phyloP scores from a whole-genome alignment of 1,140 invertebrate genomes.

The Drosophila ironensis region DNA sequence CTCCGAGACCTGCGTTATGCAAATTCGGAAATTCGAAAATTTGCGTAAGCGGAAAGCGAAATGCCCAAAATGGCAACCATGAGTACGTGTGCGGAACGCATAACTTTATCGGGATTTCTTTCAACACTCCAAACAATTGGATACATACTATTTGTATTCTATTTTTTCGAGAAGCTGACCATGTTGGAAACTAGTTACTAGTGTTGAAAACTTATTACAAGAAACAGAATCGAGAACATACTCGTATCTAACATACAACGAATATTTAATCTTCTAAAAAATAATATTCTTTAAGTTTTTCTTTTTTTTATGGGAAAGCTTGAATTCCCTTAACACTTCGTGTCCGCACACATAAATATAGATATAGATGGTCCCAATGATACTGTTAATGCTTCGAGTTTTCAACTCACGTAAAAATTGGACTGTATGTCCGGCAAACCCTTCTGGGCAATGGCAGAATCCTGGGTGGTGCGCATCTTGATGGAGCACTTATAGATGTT shows the following conservation, averaged over 20 bases:
- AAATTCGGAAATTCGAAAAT: constrained; percentile 31
- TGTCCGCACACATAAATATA: no score
- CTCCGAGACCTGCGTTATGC: constrained; percentile 82
- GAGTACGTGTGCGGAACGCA: constrained; percentile 26
- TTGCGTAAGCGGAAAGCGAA: constrained; percentile 36
- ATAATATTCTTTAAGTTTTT: neutral
- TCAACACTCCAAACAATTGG: constrained; percentile 1
- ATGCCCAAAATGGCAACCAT: constrained; percentile 20
- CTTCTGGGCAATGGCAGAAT: constrained; percentile 66
- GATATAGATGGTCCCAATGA: no score
- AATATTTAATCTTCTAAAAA: no score
- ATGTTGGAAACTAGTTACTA: no score
- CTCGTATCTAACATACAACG: no score
- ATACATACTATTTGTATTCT: no score
- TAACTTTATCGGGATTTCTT: constrained; percentile 16
- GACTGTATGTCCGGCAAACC: constrained; percentile 79
- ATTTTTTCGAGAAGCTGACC: no score
- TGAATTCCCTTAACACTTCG: no score
- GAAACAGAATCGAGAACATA: no score
- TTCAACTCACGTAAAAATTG: constrained; percentile 77
- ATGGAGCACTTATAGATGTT: constrained; percentile 75
- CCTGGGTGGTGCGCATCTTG: constrained; percentile 81
- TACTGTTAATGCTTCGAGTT: no score
- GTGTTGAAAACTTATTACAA: no score
- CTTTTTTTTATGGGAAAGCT: neutral